These are phyloP conservation scores for Lasioglossum morio DNA, from an alignment of 2,888 invertebrate species.

Conservation along the genomic window DNA sequence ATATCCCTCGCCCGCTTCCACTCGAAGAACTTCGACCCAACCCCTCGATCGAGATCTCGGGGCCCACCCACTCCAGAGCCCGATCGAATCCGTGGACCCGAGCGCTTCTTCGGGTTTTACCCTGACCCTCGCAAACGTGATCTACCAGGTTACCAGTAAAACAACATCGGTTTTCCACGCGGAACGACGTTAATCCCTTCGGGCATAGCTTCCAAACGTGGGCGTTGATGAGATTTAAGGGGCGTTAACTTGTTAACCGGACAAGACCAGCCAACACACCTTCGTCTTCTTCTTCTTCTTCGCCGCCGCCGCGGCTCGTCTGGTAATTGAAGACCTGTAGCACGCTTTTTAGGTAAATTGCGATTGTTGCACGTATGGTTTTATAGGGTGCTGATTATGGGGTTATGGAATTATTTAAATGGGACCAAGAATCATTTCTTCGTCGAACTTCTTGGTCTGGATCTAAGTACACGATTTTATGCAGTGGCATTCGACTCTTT, in stretches of 20 bases:
- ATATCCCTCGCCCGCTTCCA: neutral
- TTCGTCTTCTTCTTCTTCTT: neutral
- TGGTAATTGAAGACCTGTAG: neutral
- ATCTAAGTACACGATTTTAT: neutral
- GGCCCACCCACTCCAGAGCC: neutral
- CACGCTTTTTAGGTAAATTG: neutral
- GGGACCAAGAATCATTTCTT: neutral
- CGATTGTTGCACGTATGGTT: neutral
- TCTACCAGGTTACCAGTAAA: neutral
- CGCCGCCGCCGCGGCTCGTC: neutral
- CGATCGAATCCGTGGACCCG: neutral
- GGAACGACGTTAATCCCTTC: slow-evolving; percentile 2
- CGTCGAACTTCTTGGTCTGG: too few relatives aligned
- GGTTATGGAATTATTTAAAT: neutral
- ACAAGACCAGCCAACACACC: neutral
- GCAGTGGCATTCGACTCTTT: neutral
- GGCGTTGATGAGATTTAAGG: slow-evolving; percentile 12
- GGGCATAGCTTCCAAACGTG: neutral
- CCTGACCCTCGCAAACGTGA: neutral
- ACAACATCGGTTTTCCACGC: slow-evolving; percentile 8
- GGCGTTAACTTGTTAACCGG: slow-evolving; percentile 11
- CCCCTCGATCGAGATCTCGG: neutral
- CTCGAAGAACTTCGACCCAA: neutral
- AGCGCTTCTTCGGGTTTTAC: neutral
- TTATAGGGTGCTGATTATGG: neutral